Conservation (phyloP, 2,888 invertebrate genomes). For the Phyllotreta striolata region DNA sequence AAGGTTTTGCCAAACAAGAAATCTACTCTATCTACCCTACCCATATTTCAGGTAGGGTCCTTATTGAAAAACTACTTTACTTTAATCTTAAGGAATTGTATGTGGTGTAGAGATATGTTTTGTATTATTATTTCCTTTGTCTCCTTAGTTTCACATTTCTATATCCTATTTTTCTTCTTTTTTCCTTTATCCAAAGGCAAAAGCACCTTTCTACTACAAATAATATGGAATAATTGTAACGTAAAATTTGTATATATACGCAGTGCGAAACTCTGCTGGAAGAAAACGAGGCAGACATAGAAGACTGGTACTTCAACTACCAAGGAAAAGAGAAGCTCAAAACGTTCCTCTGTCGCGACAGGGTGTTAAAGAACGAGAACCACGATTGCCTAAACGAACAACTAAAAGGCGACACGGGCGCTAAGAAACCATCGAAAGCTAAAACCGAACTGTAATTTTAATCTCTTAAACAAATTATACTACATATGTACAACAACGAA, state of each 20-base stretch:
- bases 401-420: slow-evolving; percentile 58
- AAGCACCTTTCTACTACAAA: neutral
- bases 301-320: slow-evolving; percentile 90
- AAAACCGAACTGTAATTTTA: slow-evolving; percentile 49
- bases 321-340: slow-evolving; percentile 76
- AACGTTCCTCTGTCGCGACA: slow-evolving; percentile 79
- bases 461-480: slow-evolving; percentile 16
- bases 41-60: too few relatives aligned
- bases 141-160: too few relatives aligned
- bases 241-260: slow-evolving; percentile 31
- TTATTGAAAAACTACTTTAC: too few relatives aligned
- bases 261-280: slow-evolving; percentile 88
- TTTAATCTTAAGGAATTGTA: too few relatives aligned
- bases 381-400: slow-evolving; percentile 72
- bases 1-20: too few relatives aligned
- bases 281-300: slow-evolving; percentile 84
- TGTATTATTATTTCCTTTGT: too few relatives aligned
- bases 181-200: too few relatives aligned
- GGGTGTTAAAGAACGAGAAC: slow-evolving; percentile 74
- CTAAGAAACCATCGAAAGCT: slow-evolving; percentile 41
- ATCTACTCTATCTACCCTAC: too few relatives aligned
- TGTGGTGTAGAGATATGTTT: too few relatives aligned
- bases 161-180: too few relatives aligned
- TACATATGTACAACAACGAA: slow-evolving; percentile 5
- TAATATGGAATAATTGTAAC: neutral